These are phyloP conservation scores for Tympanuchus pallidicinctus DNA, from an alignment of 2,113 vertebrate genomes.

Conservation along the genomic window DNA sequence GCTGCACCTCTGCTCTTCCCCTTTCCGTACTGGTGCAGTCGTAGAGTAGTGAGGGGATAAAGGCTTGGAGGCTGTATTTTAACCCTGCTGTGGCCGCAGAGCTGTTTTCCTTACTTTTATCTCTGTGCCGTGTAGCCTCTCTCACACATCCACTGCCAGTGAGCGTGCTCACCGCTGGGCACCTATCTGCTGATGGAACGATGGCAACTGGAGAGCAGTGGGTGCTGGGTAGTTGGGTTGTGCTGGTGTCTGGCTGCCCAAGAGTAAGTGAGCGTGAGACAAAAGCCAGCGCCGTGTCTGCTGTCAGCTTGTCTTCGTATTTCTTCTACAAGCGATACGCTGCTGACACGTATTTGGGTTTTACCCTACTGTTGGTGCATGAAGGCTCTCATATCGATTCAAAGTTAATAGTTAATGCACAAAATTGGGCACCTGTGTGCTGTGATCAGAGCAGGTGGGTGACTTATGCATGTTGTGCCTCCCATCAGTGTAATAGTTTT, in stretches of 20 bases:
- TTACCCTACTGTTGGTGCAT: neutral
- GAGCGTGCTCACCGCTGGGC: neutral
- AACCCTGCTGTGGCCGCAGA: neutral
- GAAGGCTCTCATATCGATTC: neutral
- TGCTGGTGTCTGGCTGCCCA: neutral
- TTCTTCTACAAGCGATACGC: neutral
- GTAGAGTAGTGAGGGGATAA: neutral
- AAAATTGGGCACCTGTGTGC: neutral
- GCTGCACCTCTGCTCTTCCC: neutral
- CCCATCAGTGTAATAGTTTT: neutral
- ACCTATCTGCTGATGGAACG: neutral
- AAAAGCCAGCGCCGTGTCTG: neutral
- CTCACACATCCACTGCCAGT: too few relatives aligned
- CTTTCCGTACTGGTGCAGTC: neutral
- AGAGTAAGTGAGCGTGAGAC: neutral
- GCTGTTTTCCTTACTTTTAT: neutral
- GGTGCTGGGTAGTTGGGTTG: neutral
- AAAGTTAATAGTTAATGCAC: neutral
- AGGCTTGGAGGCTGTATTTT: neutral
- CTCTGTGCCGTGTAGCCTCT: too few relatives aligned
- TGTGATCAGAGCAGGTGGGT: neutral
- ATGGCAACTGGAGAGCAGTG: neutral
- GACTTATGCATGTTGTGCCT: neutral
- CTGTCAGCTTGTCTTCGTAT: slow-evolving; percentile 3
- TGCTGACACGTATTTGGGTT: neutral